phyloP scores from a whole-genome alignment of 2,888 invertebrate species.

The Nomada lathburiana region DNA sequence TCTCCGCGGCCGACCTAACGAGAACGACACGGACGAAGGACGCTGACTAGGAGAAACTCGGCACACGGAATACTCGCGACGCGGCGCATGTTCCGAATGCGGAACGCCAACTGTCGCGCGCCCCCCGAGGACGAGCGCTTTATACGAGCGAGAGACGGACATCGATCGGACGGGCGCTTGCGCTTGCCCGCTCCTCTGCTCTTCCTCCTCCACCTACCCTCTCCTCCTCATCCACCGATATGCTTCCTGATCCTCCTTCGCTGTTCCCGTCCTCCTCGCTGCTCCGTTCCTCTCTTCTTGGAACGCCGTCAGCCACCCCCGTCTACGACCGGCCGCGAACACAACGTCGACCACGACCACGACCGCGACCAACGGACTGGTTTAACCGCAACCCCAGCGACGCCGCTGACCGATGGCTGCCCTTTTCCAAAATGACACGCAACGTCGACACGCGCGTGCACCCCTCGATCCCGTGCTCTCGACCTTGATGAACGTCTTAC shows the following conservation, averaged over 20 bases:
- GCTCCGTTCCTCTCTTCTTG: conserved; percentile 9
- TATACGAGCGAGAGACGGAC: conserved; percentile 81
- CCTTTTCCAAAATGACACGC: conserved; percentile 67
- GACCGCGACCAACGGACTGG: conserved; percentile 67
- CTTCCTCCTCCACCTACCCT: conserved; percentile 63
- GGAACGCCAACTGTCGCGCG: conserved; percentile 82
- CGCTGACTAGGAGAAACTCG: conserved; percentile 20
- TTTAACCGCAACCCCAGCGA: conserved; percentile 69
- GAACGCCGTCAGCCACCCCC: conserved; percentile 7
- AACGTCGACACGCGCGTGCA: conserved; percentile 9
- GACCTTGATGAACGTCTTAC: background rate
- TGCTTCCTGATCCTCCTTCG: conserved; percentile 53
- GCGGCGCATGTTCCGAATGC: conserved; percentile 80
- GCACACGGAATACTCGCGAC: conserved; percentile 65
- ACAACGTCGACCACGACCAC: conserved; percentile 61
- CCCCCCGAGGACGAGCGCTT: conserved; percentile 82
- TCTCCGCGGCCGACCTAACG: background rate
- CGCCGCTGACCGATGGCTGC: conserved; percentile 63
- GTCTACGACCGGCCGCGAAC: conserved; percentile 60
- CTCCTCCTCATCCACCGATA: conserved; percentile 53
- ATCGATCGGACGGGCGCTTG: conserved; percentile 84
- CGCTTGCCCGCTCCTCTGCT: conserved; percentile 78
- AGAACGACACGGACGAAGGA: conserved; percentile 1
- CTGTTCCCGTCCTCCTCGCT: conserved; percentile 15
- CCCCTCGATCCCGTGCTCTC: background rate